Evolutionary conservation across 2,888 invertebrate genomes (phyloP).

Genomic region (Hymenopus coronatus): DNA sequence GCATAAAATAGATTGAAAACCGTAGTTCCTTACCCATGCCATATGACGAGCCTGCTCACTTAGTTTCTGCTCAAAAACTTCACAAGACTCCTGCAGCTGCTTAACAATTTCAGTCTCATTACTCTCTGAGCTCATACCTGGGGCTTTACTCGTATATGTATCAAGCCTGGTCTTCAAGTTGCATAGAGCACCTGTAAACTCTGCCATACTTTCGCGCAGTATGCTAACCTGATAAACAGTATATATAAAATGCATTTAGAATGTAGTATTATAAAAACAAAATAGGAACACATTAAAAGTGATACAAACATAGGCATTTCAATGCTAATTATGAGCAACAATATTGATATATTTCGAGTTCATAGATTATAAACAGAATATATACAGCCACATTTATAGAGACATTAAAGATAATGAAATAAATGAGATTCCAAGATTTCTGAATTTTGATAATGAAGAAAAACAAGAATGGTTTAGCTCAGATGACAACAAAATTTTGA

Average conservation of each 20-base stretch:
- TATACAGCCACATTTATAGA: accelerated
- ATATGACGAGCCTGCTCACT: slow-evolving; percentile 62
- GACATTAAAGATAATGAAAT: too few relatives aligned
- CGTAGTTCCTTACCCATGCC: slow-evolving; percentile 54
- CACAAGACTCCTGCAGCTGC: slow-evolving; percentile 57
- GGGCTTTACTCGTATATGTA: background rate
- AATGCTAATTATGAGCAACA: too few relatives aligned
- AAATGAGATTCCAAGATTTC: too few relatives aligned
- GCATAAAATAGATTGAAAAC: background rate
- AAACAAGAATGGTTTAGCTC: too few relatives aligned
- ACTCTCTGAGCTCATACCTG: slow-evolving; percentile 30
- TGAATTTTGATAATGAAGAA: too few relatives aligned
- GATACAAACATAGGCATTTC: background rate
- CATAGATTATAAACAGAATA: too few relatives aligned
- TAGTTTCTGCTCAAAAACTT: slow-evolving; percentile 59
- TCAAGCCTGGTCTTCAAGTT: slow-evolving; percentile 54
- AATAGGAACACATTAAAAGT: background rate
- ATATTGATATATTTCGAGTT: too few relatives aligned
- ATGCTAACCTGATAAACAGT: slow-evolving; percentile 44
- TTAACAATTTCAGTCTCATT: slow-evolving; percentile 47
- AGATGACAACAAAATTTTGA: too few relatives aligned
- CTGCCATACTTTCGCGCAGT: slow-evolving; percentile 64
- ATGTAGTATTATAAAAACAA: background rate
- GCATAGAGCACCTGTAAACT: slow-evolving; percentile 61
- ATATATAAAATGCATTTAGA: background rate